Evolutionary conservation across 1,140 invertebrate species (phyloP).

Genomic region (Zaprionus ghesquierei): DNA sequence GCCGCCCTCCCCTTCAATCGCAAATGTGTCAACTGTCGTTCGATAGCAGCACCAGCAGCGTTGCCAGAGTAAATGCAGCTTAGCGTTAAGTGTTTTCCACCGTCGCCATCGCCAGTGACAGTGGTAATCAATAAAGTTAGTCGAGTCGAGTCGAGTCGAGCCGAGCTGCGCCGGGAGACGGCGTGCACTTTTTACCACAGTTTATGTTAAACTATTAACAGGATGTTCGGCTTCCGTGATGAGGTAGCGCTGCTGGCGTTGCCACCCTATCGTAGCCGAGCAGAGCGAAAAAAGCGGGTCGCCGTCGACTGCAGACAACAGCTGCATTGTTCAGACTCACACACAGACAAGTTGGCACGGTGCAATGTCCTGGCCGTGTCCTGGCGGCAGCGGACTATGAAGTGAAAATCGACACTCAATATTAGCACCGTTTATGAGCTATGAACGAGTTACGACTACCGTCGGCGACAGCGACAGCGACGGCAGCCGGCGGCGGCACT

Average conservation of each 20-base stretch:
- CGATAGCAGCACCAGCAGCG: slow-evolving; percentile 8
- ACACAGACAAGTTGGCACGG: slow-evolving; percentile 24
- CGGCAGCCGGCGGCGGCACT: slow-evolving; percentile 17
- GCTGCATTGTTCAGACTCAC: slow-evolving; percentile 56
- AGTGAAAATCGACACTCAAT: slow-evolving; percentile 78
- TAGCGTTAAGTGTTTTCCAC: slow-evolving; percentile 21
- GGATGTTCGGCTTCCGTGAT: slow-evolving; percentile 71
- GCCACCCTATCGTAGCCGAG: neutral
- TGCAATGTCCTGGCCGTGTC: slow-evolving; percentile 59
- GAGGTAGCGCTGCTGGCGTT: slow-evolving; percentile 46
- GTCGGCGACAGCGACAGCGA: slow-evolving; percentile 12
- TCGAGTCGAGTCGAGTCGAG: no score
- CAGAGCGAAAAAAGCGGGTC: slow-evolving; percentile 61
- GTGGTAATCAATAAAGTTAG: slow-evolving; percentile 61
- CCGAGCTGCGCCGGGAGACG: slow-evolving; percentile 38
- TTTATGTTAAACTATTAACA: slow-evolving; percentile 80
- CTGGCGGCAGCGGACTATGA: slow-evolving; percentile 33
- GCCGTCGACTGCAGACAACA: slow-evolving; percentile 50
- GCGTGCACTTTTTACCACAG: slow-evolving; percentile 69
- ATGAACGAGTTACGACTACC: slow-evolving; percentile 63
- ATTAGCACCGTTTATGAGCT: slow-evolving; percentile 76
- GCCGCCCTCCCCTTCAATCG: slow-evolving; percentile 1
- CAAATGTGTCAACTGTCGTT: slow-evolving; percentile 64
- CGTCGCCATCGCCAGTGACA: neutral
- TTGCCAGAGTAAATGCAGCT: slow-evolving; percentile 4